phyloP scores from a whole-genome alignment of 2,888 invertebrate genomes.

The Drosophila mulleri region DNA sequence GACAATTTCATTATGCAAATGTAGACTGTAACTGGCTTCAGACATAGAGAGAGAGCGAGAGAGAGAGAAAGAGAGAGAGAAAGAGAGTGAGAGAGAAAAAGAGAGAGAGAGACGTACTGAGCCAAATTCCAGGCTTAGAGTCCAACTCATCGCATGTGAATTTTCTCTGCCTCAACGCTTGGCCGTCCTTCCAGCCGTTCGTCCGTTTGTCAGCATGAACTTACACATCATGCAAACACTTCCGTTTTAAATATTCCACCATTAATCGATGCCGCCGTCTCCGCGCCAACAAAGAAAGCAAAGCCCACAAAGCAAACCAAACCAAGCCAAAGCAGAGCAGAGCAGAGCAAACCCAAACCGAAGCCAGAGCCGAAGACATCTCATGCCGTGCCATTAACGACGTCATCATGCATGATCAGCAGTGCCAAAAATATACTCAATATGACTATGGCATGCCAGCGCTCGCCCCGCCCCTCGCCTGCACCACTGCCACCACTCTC shows the following conservation, averaged over 20 bases:
- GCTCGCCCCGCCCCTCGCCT: slow-evolving; percentile 1
- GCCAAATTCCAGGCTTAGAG: slow-evolving; percentile 28
- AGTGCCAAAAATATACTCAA: slow-evolving; percentile 59
- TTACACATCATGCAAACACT: slow-evolving; percentile 78
- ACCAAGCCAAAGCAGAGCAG: neutral
- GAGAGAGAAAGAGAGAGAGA: neutral
- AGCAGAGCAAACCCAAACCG: no score
- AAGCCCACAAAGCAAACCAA: neutral
- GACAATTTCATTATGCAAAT: no score
- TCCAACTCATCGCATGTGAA: slow-evolving; percentile 61
- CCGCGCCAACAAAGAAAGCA: slow-evolving; percentile 29
- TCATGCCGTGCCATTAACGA: slow-evolving; percentile 16
- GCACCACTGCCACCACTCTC: neutral
- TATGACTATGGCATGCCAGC: slow-evolving; percentile 21
- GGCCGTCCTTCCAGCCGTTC: neutral
- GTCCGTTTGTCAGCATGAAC: slow-evolving; percentile 22
- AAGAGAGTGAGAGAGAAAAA: neutral
- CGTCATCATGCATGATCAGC: slow-evolving; percentile 35
- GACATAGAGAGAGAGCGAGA: neutral
- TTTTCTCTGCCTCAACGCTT: slow-evolving; percentile 25
- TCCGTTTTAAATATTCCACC: slow-evolving; percentile 61
- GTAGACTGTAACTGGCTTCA: no score
- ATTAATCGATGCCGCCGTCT: slow-evolving; percentile 22
- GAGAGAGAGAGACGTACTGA: slow-evolving; percentile 15
- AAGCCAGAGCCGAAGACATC: neutral